Evolutionary conservation across 2,888 invertebrate genomes (phyloP).

Genomic region (Nephrotoma flavescens): DNA sequence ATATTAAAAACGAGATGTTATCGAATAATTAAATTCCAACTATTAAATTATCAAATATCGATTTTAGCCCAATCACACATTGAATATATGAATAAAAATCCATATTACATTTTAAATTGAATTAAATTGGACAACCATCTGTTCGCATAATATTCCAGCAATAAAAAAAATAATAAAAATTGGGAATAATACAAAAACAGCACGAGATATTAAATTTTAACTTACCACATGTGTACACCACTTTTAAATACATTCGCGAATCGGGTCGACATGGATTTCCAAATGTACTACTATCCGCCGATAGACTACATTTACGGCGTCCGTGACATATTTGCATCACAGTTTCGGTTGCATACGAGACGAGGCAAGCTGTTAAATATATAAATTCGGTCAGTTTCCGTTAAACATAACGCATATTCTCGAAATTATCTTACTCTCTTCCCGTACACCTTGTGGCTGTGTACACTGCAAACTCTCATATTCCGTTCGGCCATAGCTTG

Average conservation of each 20-base stretch:
- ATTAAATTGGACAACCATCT: no score
- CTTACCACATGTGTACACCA: slow-evolving; percentile 79
- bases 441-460: slow-evolving; percentile 62
- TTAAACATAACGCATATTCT: neutral
- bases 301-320: slow-evolving; percentile 60
- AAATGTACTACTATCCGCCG: slow-evolving; percentile 69
- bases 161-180: no score
- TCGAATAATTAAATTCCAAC: no score
- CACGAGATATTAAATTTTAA: slow-evolving; percentile 13
- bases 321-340: slow-evolving; percentile 80
- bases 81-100: no score
- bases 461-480: slow-evolving; percentile 78
- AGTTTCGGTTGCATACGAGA: slow-evolving; percentile 80
- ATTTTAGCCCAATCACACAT: no score
- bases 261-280: slow-evolving; percentile 67
- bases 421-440: slow-evolving; percentile 50
- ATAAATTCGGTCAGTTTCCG: neutral
- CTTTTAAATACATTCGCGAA: slow-evolving; percentile 70
- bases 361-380: slow-evolving; percentile 54
- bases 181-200: no score
- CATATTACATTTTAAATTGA: no score
- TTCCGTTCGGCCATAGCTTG: slow-evolving; percentile 79
- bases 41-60: no score
- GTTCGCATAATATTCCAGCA: no score
- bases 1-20: no score